Percentiles rank a stretch among this genome's conserved stretches.
These are phyloP conservation scores for Melolontha melolontha DNA, from an alignment of 2,888 invertebrate genomes.

Conservation along the genomic window DNA sequence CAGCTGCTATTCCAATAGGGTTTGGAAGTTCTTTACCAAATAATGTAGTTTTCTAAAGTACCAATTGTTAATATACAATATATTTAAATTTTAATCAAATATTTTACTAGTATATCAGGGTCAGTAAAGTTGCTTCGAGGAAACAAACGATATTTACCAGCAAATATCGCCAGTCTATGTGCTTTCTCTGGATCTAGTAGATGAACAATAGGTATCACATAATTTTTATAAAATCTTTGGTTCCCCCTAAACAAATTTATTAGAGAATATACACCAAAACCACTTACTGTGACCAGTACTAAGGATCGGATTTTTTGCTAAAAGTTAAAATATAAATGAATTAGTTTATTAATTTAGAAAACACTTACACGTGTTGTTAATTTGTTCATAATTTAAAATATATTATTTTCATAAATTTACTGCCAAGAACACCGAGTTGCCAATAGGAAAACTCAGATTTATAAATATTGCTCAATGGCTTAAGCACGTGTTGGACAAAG, in stretches of 20 bases:
- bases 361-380: constrained; percentile 27
- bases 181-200: constrained; percentile 84
- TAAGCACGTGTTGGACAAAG: too few species aligned
- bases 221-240: constrained; percentile 80
- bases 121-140: constrained; percentile 73
- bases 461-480: too few species aligned
- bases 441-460: too few species aligned
- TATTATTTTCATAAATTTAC: too few species aligned
- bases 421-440: too few species aligned
- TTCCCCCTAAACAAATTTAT: constrained; percentile 80
- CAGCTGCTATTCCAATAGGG: constrained; percentile 98
- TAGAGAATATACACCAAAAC: constrained; percentile 74
- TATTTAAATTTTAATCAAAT: background rate
- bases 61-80: constrained; percentile 17
- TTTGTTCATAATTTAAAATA: constrained; percentile 33
- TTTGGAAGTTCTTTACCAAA: constrained; percentile 82
- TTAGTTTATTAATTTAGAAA: background rate
- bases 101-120: constrained; percentile 73
- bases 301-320: constrained; percentile 79
- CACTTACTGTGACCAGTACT: constrained; percentile 74
- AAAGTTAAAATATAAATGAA: constrained; percentile 52
- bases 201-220: constrained; percentile 79
- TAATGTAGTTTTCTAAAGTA: constrained; percentile 75
- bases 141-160: constrained; percentile 82
- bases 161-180: constrained; percentile 82